Conservation (phyloP, 2,797 vertebrate species). For the Helicolenus hilgendorfi region DNA sequence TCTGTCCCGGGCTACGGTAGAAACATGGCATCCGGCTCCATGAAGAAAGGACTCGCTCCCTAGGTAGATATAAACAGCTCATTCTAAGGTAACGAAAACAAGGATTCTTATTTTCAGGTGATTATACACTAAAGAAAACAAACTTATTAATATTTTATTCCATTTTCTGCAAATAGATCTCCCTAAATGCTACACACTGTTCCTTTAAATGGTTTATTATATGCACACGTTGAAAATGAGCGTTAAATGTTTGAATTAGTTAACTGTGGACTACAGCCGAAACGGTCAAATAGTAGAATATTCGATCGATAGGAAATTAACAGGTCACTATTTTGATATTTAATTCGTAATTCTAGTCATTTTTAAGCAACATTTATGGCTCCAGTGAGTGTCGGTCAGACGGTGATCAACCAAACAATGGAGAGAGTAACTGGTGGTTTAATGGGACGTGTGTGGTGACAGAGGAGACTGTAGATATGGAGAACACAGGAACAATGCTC, state of each 20-base stretch:
- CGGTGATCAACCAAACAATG: not conserved
- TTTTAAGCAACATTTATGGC: not conserved
- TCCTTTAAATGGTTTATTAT: too few relatives aligned
- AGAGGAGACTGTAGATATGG: not conserved
- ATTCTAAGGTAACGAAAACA: too few relatives aligned
- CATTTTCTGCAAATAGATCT: too few relatives aligned
- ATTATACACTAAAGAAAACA: too few relatives aligned
- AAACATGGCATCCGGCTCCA: too few relatives aligned
- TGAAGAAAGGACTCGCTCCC: too few relatives aligned
- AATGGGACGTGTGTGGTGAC: not conserved
- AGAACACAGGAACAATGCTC: not conserved
- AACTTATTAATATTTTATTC: too few relatives aligned
- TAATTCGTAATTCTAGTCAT: not conserved
- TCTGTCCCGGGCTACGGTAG: too few relatives aligned
- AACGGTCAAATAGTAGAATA: not conserved
- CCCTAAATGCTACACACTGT: too few relatives aligned
- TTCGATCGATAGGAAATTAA: not conserved
- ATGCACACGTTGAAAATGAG: not conserved
- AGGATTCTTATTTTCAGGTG: too few relatives aligned
- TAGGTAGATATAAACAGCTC: too few relatives aligned
- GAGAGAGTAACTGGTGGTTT: not conserved
- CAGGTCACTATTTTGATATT: not conserved
- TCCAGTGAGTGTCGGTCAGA: not conserved
- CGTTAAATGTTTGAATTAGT: not conserved
- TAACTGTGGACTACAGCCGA: not conserved